These are phyloP conservation scores for Bubo blakistoni DNA, from an alignment of 2,113 vertebrate species.

Conservation along the genomic window DNA sequence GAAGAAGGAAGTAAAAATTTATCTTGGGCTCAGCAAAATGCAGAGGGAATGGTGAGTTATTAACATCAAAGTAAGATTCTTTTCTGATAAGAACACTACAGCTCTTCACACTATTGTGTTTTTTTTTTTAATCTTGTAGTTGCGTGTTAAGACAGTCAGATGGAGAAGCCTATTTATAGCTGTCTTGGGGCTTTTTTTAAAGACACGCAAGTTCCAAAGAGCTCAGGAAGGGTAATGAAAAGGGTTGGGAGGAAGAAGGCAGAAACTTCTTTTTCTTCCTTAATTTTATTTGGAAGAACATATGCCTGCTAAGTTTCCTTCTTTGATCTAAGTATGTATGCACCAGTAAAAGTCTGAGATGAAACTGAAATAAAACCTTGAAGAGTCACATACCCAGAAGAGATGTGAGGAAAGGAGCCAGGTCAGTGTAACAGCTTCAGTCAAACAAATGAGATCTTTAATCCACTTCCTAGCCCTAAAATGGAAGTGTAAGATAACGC, in stretches of 20 bases:
- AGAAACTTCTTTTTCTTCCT: background rate
- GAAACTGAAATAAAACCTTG: background rate
- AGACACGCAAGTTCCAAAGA: background rate
- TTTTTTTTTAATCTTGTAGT: background rate
- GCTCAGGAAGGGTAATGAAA: background rate
- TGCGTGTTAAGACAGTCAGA: background rate
- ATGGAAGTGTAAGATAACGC: background rate
- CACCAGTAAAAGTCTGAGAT: background rate
- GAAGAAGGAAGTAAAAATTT: conserved; percentile 91
- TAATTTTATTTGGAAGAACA: background rate
- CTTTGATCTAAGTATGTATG: background rate
- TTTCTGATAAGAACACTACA: background rate
- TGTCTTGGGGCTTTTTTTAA: background rate
- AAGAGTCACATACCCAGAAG: background rate
- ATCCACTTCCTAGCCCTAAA: background rate
- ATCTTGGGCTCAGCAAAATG: conserved; percentile 90
- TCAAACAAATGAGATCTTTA: background rate
- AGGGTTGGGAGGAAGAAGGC: background rate
- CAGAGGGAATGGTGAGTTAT: conserved; percentile 85
- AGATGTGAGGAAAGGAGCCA: background rate
- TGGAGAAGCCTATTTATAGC: background rate
- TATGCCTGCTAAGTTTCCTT: background rate
- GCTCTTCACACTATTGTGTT: background rate
- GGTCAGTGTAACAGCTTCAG: background rate
- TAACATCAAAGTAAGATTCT: background rate